A percentile compares a stretch with the other conserved stretches of the same genome.
These are phyloP conservation scores for Beaufortia kweichowensis DNA, from an alignment of 2,113 vertebrate genomes.

Conservation along the genomic window DNA sequence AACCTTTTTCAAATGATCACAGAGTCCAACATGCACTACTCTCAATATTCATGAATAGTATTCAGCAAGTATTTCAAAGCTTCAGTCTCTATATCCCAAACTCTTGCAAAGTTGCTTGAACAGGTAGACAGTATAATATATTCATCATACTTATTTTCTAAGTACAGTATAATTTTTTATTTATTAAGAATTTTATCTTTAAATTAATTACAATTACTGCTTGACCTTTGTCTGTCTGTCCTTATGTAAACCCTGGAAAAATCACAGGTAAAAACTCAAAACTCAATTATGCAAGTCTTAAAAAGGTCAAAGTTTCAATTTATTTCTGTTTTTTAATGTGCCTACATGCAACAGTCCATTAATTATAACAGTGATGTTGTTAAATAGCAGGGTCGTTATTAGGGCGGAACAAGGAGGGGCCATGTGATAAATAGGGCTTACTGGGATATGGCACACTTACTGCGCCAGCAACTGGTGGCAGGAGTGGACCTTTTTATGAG, in stretches of 20 bases:
- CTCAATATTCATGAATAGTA: slow-evolving; percentile 20
- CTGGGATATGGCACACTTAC: too few relatives aligned
- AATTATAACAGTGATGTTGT: too few relatives aligned
- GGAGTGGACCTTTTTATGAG: too few relatives aligned
- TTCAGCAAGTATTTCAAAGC: slow-evolving; percentile 5
- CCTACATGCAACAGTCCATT: background rate
- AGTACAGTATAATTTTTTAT: background rate
- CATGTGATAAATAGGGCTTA: too few relatives aligned
- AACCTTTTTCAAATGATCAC: background rate
- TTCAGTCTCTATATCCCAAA: slow-evolving; percentile 5
- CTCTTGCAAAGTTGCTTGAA: background rate
- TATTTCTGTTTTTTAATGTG: background rate
- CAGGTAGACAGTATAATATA: background rate
- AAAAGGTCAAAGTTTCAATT: slow-evolving; percentile 16
- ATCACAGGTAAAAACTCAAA: background rate
- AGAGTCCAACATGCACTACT: background rate
- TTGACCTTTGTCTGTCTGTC: background rate
- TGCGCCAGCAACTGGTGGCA: too few relatives aligned
- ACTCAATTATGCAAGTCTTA: slow-evolving; percentile 1
- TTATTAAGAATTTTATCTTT: background rate
- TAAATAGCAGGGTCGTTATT: too few relatives aligned
- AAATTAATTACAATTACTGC: background rate
- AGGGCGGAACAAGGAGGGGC: too few relatives aligned
- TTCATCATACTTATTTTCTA: too few relatives aligned
- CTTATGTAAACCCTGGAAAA: background rate